A percentile compares a stretch with the other conserved stretches of the same genome.
Evolutionary conservation across 2,113 vertebrate species (phyloP).

Genomic region (Notarius quadriscutis): DNA sequence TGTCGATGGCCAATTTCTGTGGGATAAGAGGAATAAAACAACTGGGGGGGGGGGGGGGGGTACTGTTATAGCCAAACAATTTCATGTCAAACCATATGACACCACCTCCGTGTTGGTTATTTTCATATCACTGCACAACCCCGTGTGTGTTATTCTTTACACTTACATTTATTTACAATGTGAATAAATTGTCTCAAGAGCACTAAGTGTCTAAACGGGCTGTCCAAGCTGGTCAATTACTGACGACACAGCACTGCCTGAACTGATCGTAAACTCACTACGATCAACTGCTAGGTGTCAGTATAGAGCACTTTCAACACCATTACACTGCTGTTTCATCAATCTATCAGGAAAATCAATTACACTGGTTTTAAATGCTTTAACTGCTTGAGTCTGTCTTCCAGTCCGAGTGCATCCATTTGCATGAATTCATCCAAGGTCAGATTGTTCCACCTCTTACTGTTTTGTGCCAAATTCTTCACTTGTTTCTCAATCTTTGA

Average conservation of each 20-base stretch:
- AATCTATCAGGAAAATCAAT: background rate
- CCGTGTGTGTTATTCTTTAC: background rate
- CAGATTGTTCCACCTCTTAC: background rate
- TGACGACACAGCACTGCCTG: background rate
- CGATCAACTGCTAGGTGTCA: background rate
- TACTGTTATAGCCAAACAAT: background rate
- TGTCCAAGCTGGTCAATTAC: no score
- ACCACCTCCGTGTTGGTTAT: background rate
- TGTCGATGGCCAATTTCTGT: background rate
- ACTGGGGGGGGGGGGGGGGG: accelerated
- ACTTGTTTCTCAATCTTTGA: background rate
- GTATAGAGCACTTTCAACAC: background rate
- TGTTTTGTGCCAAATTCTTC: background rate
- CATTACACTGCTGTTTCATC: background rate
- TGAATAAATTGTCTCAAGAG: background rate
- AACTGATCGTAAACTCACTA: background rate
- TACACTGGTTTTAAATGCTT: background rate
- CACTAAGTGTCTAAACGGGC: background rate
- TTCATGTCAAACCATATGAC: no score
- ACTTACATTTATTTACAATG: background rate
- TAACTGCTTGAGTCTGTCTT: background rate
- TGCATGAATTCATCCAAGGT: background rate
- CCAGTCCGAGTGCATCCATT: background rate
- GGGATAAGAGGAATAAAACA: background rate
- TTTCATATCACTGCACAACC: background rate